Base-by-base conservation (phyloP, 2,113 vertebrate genomes). In the Passer montanus region DNA sequence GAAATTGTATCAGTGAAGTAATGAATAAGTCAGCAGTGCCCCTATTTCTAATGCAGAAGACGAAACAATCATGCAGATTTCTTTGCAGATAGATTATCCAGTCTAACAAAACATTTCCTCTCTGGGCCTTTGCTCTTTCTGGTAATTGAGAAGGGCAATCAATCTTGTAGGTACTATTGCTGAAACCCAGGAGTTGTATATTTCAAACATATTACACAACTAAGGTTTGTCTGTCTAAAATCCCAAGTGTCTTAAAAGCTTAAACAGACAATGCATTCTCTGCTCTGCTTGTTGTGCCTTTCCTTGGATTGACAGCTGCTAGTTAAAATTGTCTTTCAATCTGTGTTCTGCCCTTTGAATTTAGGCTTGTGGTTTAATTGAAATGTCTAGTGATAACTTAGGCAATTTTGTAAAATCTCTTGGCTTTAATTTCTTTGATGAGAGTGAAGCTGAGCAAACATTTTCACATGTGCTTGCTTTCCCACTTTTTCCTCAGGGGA, bases 81-180 rank as follows among this genome's bases (percentile, higher is more conserved):
- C 37, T 94, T 93, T 33, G 53, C 33, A 67, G 74, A 79, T 11
- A 78, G 60, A 73, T 81, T 87, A 87, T 49, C 49, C 22, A 53
- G 63, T 60, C 78, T 90, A 95, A 94, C 33, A 79, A 93, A 88
- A 88, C 72, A 60, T 77, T 87, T 89, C 28, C 16, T 89, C 58
- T 82, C 31, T 70, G 68, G 21, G 47, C 26, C 28, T 94, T 96
- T 89, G 55, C 22, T 87, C 37, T 80, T 64, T 81, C 62, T 37
- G 30, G 15, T 44, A 88, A 53, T 20, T 50, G 66, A 88, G 52
- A 87, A 86, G 30, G 31, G 33, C 79, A 78, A 73, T 91, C 88
- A 81, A 44, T 91, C 64, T 88, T 73, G 17, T 24, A 86, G 33
- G 19, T 88, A 44, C 35, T 66, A 21, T 43, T 95, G 55, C 50